A percentile compares a stretch with the other conserved stretches of the same genome.
phyloP scores from a whole-genome alignment of 53 echinoderm and acorn worm species.

The Temnopleurus reevesii region DNA sequence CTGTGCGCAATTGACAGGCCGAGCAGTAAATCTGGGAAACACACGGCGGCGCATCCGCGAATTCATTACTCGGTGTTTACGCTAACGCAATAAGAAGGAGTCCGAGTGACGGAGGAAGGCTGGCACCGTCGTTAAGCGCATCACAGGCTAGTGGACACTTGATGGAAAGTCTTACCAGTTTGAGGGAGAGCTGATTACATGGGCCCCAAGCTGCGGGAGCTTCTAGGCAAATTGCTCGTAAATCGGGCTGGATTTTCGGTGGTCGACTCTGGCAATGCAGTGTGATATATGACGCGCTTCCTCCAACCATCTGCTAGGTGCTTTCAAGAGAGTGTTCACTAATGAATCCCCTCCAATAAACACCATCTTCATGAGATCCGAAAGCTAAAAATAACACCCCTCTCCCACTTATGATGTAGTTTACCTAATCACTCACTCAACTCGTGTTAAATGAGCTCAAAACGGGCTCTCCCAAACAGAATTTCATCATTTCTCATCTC shows the following conservation, averaged over 20 bases:
- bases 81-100: slow-evolving; percentile 23
- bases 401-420: not conserved
- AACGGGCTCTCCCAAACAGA: no score
- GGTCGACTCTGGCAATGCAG: not conserved
- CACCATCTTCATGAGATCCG: not conserved
- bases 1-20: slow-evolving; percentile 23
- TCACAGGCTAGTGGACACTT: not conserved
- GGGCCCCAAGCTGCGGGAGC: not conserved
- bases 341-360: slow-evolving; percentile 2
- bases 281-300: slow-evolving; percentile 4
- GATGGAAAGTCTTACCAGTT: slow-evolving; percentile 49
- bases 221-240: slow-evolving; percentile 55
- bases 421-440: not conserved
- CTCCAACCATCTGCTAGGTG: not conserved
- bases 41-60: slow-evolving; percentile 8
- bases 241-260: slow-evolving; percentile 13
- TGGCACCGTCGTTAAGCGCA: slow-evolving; percentile 1
- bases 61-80: slow-evolving; percentile 59
- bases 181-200: slow-evolving; percentile 29
- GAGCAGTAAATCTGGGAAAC: slow-evolving; percentile 49
- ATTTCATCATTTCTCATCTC: no score
- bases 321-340: not conserved
- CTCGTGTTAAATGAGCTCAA: no score
- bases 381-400: not conserved
- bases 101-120: slow-evolving; percentile 31